Evolutionary conservation across 2,113 vertebrate species (phyloP).

Genomic region (Aphelocoma coerulescens): DNA sequence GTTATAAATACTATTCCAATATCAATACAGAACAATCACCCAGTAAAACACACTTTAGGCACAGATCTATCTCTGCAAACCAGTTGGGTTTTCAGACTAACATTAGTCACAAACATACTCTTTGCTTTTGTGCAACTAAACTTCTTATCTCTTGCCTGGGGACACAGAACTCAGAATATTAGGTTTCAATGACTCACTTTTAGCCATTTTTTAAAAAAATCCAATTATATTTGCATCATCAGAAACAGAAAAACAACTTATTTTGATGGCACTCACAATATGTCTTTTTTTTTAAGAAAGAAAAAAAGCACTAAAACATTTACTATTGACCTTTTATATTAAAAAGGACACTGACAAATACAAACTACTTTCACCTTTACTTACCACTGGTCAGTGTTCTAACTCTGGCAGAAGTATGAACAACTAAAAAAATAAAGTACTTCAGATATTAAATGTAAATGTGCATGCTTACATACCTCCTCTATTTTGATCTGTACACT

Average conservation of each 20-base stretch:
- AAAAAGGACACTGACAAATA: neutral
- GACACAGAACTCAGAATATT: neutral
- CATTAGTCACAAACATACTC: accelerated
- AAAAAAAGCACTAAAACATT: neutral
- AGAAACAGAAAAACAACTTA: neutral
- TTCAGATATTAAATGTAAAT: neutral
- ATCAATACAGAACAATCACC: neutral
- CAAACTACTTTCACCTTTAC: neutral
- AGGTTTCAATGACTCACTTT: neutral
- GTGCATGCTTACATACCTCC: accelerated
- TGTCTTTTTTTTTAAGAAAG: neutral
- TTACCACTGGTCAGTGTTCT: neutral
- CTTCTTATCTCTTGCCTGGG: neutral
- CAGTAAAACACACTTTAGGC: neutral
- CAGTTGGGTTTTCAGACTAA: neutral
- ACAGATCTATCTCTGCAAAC: neutral
- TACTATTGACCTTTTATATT: neutral
- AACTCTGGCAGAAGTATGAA: neutral
- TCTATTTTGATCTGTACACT: neutral
- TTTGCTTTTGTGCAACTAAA: neutral
- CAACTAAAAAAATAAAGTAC: neutral
- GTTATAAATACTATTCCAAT: neutral
- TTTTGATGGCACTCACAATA: neutral
- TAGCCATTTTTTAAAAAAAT: neutral
- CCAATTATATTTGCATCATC: neutral